A percentile compares a stretch with the other conserved stretches of the same genome.
Evolutionary conservation across 2,797 vertebrate species (phyloP).

Genomic region (Poeciliopsis turneri): DNA sequence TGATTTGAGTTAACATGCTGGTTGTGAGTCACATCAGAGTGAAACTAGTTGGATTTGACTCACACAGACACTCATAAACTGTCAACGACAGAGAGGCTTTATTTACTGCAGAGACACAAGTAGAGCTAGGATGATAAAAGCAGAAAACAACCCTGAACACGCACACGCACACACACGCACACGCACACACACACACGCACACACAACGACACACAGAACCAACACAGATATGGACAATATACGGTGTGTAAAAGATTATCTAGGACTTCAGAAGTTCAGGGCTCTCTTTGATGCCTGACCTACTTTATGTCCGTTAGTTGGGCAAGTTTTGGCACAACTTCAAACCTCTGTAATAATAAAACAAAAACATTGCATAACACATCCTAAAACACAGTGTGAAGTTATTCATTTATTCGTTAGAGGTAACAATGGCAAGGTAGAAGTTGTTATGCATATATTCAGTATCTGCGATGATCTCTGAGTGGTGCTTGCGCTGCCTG

Average conservation of each 20-base stretch:
- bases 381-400: constrained; percentile 25
- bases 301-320: constrained; percentile 15
- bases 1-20: constrained; percentile 26
- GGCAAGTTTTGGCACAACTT: constrained; percentile 29
- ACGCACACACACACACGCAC: not conserved
- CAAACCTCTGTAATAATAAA: constrained; percentile 29
- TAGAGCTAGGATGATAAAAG: constrained; percentile 24
- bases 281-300: constrained; percentile 39
- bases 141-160: constrained; percentile 19
- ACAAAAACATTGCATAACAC: constrained; percentile 15
- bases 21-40: constrained; percentile 48
- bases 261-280: not conserved
- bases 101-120: constrained; percentile 36
- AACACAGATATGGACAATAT: constrained; percentile 31
- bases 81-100: constrained; percentile 45
- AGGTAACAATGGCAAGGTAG: constrained; percentile 25
- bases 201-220: constrained; percentile 6
- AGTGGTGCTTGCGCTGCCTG: constrained; percentile 31
- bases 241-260: constrained; percentile 36
- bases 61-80: constrained; percentile 47
- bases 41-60: constrained; percentile 49
- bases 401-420: constrained; percentile 56
- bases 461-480: constrained; percentile 38
- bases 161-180: constrained; percentile 2
- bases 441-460: constrained; percentile 38